Percentiles rank a stretch among this genome's conserved stretches.
These are phyloP conservation scores for Conus canariensis DNA, from an alignment of 2,888 invertebrate species.

Conservation along the genomic window DNA sequence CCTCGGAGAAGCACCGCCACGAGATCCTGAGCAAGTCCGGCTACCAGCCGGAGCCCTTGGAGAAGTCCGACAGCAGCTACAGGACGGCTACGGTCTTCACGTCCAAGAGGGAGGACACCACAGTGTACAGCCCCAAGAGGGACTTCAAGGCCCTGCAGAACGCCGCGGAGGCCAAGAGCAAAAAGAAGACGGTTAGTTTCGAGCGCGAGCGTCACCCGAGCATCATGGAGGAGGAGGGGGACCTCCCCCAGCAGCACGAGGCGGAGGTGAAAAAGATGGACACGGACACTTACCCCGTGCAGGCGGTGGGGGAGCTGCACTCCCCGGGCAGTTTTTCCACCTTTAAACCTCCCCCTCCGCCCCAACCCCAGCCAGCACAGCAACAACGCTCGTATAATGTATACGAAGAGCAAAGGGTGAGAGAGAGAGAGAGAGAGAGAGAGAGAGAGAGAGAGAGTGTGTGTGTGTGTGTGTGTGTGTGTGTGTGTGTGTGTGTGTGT, in stretches of 20 bases:
- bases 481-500: no score
- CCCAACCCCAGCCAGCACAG: neutral
- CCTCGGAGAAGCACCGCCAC: conserved; percentile 37
- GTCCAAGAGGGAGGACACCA: conserved; percentile 26
- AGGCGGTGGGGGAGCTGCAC: conserved; percentile 16
- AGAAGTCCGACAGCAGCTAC: neutral
- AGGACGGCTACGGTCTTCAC: conserved; percentile 33
- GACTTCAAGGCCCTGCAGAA: neutral
- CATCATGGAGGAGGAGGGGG: conserved; percentile 26
- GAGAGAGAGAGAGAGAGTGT: neutral
- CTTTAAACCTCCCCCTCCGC: conserved; percentile 29
- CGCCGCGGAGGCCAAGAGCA: neutral
- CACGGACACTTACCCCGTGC: conserved; percentile 31
- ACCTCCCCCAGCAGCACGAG: neutral
- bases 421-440: neutral
- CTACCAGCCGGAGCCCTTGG: conserved; percentile 25
- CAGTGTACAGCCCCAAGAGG: conserved; percentile 30
- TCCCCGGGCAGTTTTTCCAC: conserved; percentile 33
- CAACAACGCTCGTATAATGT: neutral
- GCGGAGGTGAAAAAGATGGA: neutral
- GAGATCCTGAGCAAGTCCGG: conserved; percentile 32
- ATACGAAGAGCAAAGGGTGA: neutral
- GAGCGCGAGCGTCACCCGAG: conserved; percentile 31
- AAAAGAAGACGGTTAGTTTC: conserved; percentile 37
- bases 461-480: neutral